Evolutionary conservation across 2,113 vertebrate genomes (phyloP), one percentile per base, ranked within the genome.

Genomic region (Collichthys lucidus): DNA sequence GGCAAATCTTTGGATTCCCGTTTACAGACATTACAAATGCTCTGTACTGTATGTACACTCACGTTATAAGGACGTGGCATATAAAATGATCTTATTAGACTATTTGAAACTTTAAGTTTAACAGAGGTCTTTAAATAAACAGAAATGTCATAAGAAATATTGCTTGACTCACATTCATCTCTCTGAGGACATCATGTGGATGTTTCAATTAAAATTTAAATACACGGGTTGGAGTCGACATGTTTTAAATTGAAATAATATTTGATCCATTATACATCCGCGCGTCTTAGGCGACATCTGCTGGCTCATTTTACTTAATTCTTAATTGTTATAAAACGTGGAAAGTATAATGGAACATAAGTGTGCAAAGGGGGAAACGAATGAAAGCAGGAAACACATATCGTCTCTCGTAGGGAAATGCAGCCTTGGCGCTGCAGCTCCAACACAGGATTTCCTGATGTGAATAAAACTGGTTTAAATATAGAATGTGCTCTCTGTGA

Each of bases 281-380:
- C 4, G 61, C 14, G 72, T 77, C 89, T 86, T 40, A 75, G 67
- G 88, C 88, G 91, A 90, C 91, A 85, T 62, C 91, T 93, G 71
- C 88, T 91, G 91, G 91, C 50, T 20, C 2, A 24, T 22, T 4
- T 20, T 20, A 5, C 1, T 14, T 31, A 0, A 64, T 35, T 70
- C 14, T n/a, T 66, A 42, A 79, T 49, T 56, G 24, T 0, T 17
- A 0, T 0, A 11, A 17, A 11, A 17, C 5, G 42, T 10, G 49
- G 6, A 75, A 49, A 24, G 31, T 2, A 3, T 5, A 73, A 40
- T 1, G 40, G 6, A 31, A 16, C 19, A 46, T 12, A 10, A 40
- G 35, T 3, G n/a, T 17, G 26, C 46, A 26, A n/a, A 12, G 4
- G 42, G 5, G 47, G 17, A 70, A 53, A 29, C 20, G 0, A 2